phyloP scores from a whole-genome alignment of 30 jellyfish, hydroid and myxozoan genomes.

The Turritopsis dohrnii region DNA sequence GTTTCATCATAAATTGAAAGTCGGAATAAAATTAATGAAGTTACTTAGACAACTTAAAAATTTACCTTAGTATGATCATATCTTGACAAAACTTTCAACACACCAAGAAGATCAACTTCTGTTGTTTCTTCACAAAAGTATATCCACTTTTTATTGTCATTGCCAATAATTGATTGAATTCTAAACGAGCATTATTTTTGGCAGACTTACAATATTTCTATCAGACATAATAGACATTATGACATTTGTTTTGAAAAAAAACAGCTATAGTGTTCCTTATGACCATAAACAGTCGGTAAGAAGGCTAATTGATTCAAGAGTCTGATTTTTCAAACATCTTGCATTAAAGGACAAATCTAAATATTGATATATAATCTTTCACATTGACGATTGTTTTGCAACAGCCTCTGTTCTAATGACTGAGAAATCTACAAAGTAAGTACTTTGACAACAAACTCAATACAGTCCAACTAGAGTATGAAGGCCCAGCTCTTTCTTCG shows the following conservation, averaged over 20 bases:
- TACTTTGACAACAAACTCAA: neutral
- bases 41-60: neutral
- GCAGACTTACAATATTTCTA: no score
- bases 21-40: neutral
- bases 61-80: slow-evolving; percentile 40
- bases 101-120: slow-evolving; percentile 35
- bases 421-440: no score
- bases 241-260: no score
- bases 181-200: neutral
- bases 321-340: no score
- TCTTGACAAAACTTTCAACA: slow-evolving; percentile 39
- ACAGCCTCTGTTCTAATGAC: no score
- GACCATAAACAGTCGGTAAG: no score
- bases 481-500: slow-evolving; percentile 55
- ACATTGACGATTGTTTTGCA: no score
- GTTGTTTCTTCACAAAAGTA: slow-evolving; percentile 77
- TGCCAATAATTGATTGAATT: neutral
- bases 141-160: slow-evolving; percentile 55
- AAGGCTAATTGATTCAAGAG: no score
- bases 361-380: no score
- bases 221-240: no score
- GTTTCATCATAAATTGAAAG: neutral
- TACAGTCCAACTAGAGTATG: slow-evolving; percentile 7
- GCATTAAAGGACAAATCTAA: no score
- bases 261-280: no score